A percentile compares a stretch with the other conserved stretches of the same genome.
phyloP scores from a whole-genome alignment of 2,888 invertebrate genomes.

The Ochlodes sylvanus region DNA sequence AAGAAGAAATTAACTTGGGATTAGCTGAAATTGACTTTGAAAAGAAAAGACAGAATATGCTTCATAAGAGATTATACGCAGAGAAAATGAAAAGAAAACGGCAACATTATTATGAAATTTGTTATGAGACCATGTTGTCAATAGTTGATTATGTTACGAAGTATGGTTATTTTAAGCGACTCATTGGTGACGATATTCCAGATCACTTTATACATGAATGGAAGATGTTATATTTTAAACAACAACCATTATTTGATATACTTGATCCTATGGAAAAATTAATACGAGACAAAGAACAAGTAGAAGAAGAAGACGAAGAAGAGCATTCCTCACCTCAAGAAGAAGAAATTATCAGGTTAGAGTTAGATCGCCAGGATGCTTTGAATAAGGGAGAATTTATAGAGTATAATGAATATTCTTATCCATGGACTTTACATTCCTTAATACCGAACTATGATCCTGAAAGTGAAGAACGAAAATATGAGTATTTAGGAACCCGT shows the following conservation, averaged over 20 bases:
- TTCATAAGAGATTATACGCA: conserved; percentile 82
- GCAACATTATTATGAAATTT: conserved; percentile 77
- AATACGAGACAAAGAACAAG: conserved; percentile 59
- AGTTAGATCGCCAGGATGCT: conserved; percentile 80
- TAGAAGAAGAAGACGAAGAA: conserved; percentile 61
- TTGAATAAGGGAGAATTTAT: conserved; percentile 83
- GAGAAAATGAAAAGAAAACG: conserved; percentile 81
- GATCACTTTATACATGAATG: conserved; percentile 81
- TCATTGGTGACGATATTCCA: conserved; percentile 74
- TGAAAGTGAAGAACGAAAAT: conserved; percentile 72
- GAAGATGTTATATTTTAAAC: conserved; percentile 82
- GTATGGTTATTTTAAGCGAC: conserved; percentile 75
- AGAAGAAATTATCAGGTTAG: conserved; percentile 75
- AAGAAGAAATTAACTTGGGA: conserved; percentile 74
- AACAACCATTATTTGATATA: conserved; percentile 82
- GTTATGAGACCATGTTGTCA: conserved; percentile 80
- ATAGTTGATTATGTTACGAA: conserved; percentile 83
- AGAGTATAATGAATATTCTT: conserved; percentile 80
- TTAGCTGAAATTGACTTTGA: conserved; percentile 82
- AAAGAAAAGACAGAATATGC: conserved; percentile 74
- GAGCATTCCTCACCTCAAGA: conserved; percentile 54
- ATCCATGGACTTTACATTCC: conserved; percentile 82
- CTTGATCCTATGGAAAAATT: conserved; percentile 70
- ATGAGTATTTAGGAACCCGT: conserved; percentile 70
- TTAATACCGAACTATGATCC: conserved; percentile 72